phyloP scores from a whole-genome alignment of 2,113 vertebrate genomes.

The Corythornis madagascariensis region DNA sequence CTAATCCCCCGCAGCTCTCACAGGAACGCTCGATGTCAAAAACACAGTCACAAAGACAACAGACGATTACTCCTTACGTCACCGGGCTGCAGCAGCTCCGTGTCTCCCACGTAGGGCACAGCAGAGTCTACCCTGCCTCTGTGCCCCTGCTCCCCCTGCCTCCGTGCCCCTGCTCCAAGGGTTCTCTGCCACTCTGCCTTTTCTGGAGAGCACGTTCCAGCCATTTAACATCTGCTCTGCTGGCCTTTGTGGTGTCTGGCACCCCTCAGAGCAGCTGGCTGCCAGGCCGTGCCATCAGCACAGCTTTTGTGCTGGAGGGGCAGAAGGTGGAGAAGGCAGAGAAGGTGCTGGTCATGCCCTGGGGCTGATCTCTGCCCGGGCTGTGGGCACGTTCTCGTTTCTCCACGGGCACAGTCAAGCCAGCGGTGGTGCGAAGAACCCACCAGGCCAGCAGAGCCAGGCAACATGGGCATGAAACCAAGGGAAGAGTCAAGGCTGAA shows the following conservation, averaged over 20 bases:
- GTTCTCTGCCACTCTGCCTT: background rate
- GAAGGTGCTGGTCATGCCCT: background rate
- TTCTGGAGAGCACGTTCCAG: background rate
- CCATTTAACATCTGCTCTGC: background rate
- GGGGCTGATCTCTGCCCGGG: background rate
- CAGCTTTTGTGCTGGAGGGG: background rate
- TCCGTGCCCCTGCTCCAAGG: background rate
- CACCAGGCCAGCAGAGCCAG: too few species aligned
- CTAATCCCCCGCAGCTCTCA: background rate
- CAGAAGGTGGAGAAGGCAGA: background rate
- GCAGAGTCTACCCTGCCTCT: background rate
- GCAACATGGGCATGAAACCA: background rate
- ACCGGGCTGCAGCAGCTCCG: fast-evolving
- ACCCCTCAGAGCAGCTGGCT: background rate
- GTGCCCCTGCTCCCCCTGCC: background rate
- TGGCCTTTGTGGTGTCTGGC: background rate
- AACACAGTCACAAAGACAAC: background rate
- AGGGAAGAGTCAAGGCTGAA: background rate
- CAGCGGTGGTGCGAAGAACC: background rate
- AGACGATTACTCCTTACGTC: background rate
- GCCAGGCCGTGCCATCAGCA: fast-evolving
- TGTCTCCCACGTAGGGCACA: background rate
- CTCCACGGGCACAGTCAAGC: background rate
- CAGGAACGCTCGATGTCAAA: background rate
- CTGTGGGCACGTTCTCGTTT: background rate